Base-by-base conservation (phyloP, 2,888 invertebrate species). In the Drosophila formosana region DNA sequence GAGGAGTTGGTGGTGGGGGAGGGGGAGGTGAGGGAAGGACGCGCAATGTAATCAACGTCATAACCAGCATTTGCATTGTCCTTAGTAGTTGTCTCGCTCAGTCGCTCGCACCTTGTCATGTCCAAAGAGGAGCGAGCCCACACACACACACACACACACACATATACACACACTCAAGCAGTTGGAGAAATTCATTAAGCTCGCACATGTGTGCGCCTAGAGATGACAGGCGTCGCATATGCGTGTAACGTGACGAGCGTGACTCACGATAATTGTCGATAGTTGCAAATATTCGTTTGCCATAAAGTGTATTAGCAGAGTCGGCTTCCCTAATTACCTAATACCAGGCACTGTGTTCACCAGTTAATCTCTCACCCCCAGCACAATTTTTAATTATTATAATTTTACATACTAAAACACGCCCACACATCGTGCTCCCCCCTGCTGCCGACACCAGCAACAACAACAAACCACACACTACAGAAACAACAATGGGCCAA, bases 1-100 rank as follows among this genome's bases (percentile, higher is more conserved):
- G 32, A 6, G 32, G 9, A 8, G 37, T 30, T 18, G 18, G 30
- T 7, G 30, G 7, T 3, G n/a, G 34, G 34, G 34, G 1, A 11
- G 34, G 34, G 34, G 8, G 11, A 9, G 37, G 37, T 4, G n/a
- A n/a, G n/a, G 11, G 37, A 37, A 45, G 49, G 51, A 47, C 45
- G 55, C 56, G 50, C 85, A 87, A 84, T 87, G 76, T 82, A 87
- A 85, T 87, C 85, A 84, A 84, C 82, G 65, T 86, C 82, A 87
- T 84, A 84, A 84, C 55, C 52, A 64, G 46, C 61, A 76, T 66
- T 47, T 74, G 68, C 85, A 82, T 82, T 82, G 86, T 85, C 85
- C 13, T 43, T 34, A 55, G 63, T 74, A 74, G 82, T 61, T 76
- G 53, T 47, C 58, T 57, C 57, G 51, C 25, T 39, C 7, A 11